Evolutionary conservation across 2,113 vertebrate genomes (phyloP).

Genomic region (Sebastes schlegelii): DNA sequence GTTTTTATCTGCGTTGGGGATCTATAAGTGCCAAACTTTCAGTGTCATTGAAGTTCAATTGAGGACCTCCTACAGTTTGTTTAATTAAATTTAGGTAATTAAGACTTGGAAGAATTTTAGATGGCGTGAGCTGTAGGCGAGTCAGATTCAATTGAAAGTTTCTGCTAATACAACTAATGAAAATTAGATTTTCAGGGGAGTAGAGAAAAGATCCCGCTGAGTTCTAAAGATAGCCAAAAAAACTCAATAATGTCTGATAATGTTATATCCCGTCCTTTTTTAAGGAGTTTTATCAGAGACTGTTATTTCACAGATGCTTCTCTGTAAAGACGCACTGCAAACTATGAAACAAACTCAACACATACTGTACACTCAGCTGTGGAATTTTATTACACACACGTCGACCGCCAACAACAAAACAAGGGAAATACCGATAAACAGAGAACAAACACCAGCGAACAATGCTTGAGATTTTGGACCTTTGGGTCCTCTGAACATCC

Average conservation of each 20-base stretch:
- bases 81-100: conserved; percentile 25
- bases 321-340: not conserved
- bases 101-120: not conserved
- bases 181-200: conserved; percentile 10
- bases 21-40: not conserved
- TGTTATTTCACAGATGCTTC: not conserved
- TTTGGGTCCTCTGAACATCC: conserved; percentile 1
- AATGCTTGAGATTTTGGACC: conserved; percentile 3
- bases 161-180: conserved; percentile 6
- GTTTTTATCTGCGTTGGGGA: not conserved
- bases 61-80: not conserved
- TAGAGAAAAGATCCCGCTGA: not conserved
- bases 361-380: not conserved
- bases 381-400: not conserved
- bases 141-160: conserved; percentile 3
- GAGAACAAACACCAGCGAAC: conserved; percentile 25
- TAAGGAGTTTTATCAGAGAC: not conserved
- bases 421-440: conserved; percentile 36
- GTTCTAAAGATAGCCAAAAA: not conserved
- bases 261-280: not conserved
- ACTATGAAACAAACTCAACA: conserved; percentile 5
- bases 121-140: not conserved
- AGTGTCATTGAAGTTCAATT: not conserved
- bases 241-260: not conserved
- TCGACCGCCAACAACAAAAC: not conserved